A percentile compares a stretch with the other conserved stretches of the same genome.
These are phyloP conservation scores for Diaphora mendica DNA, from an alignment of 2,888 invertebrate species.

Conservation along the genomic window DNA sequence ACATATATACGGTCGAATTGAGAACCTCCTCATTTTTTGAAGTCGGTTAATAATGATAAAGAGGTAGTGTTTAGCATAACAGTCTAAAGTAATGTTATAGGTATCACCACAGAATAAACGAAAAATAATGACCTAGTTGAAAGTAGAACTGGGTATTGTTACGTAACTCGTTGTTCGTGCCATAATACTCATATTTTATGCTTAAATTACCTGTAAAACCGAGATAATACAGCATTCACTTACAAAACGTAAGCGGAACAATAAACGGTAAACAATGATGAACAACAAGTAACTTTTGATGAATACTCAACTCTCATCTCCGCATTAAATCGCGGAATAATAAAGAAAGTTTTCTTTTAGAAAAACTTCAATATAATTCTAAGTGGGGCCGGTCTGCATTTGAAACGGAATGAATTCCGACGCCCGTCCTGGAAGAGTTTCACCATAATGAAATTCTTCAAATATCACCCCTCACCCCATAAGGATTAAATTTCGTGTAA, in stretches of 20 bases:
- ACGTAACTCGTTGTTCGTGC: conserved; percentile 3
- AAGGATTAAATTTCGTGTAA: conserved; percentile 79
- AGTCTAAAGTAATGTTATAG: background rate
- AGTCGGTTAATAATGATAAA: too few species aligned
- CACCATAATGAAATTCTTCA: conserved; percentile 84
- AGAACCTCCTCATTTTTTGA: too few species aligned
- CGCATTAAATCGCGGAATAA: conserved; percentile 65
- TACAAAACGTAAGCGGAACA: conserved; percentile 22
- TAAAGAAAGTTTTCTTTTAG: conserved; percentile 71
- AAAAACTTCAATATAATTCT: conserved; percentile 75
- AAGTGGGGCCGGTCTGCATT: conserved; percentile 68
- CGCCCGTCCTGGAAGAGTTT: conserved; percentile 72
- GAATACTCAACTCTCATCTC: conserved; percentile 52
- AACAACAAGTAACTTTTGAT: conserved; percentile 44
- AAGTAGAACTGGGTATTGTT: conserved; percentile 13
- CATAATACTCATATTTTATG: conserved; percentile 17
- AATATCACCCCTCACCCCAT: conserved; percentile 71
- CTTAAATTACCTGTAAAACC: conserved; percentile 20
- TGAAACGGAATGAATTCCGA: conserved; percentile 76
- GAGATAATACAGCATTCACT: conserved; percentile 17
- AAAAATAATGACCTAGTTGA: conserved; percentile 12
- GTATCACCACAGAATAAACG: conserved; percentile 3
- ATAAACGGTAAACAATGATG: conserved; percentile 48
- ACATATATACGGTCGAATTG: too few species aligned
- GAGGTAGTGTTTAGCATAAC: background rate